Percentiles rank a stretch among this genome's conserved stretches.
These are phyloP conservation scores for Beris morrisii DNA, from an alignment of 2,888 invertebrate species.

Conservation along the genomic window DNA sequence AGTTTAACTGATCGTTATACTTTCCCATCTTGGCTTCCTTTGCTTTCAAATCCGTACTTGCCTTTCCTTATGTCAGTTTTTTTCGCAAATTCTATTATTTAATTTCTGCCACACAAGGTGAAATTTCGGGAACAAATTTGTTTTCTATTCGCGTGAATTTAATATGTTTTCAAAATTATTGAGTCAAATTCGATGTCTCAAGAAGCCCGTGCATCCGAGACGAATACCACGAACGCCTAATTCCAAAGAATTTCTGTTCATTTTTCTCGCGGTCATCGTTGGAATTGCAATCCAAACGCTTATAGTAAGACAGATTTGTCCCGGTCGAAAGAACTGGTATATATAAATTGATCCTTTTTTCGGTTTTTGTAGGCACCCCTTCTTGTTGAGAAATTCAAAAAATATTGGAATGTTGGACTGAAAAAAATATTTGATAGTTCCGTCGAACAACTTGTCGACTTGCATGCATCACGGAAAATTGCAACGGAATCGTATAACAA, in stretches of 20 bases:
- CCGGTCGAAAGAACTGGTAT: too few species aligned
- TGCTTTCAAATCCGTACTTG: too few species aligned
- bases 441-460: neutral
- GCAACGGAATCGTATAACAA: conserved; percentile 11
- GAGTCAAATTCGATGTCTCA: neutral
- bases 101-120: neutral
- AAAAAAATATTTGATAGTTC: neutral
- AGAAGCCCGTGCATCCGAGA: neutral
- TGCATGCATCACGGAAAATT: conserved; percentile 7
- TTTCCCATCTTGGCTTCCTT: too few species aligned
- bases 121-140: conserved; percentile 7
- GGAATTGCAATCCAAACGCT: conserved; percentile 5
- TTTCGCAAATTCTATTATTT: neutral
- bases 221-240: conserved; percentile 6
- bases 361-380: neutral
- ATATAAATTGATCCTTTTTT: neutral
- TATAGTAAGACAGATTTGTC: neutral
- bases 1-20: too few species aligned
- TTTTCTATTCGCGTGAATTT: neutral
- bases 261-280: conserved; percentile 14
- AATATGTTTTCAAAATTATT: conserved; percentile 11
- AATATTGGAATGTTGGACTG: neutral
- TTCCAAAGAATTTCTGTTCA: conserved; percentile 3
- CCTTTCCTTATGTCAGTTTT: too few species aligned
- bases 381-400: conserved; percentile 11